Evolutionary conservation across 2,888 invertebrate genomes (phyloP), one percentile per base, ranked within the genome.

Genomic region (Clostera curtula): DNA sequence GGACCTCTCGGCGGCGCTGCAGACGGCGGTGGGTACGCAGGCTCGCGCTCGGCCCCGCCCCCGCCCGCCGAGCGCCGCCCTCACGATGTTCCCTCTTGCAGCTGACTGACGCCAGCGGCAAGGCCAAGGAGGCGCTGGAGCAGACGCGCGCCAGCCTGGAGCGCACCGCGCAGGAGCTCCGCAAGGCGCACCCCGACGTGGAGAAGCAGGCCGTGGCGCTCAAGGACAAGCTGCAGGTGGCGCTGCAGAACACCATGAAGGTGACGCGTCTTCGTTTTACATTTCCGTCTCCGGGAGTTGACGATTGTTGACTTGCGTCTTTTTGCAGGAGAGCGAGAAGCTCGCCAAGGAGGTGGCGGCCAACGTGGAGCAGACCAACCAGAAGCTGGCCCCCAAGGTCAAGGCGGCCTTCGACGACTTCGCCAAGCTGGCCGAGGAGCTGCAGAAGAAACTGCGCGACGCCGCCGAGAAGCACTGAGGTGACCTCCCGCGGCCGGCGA

Each of bases 391-490:
- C 19, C 80, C 80, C 12, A 49, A 70, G 61, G 41, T 82, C 52
- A 70, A 75, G 63, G 48, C 49, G 12, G 82, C 79, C 1, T 80
- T 69, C 66, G 70, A 79, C 12, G 64, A 65, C 50, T 72, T 82
- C 58, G 57, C 65, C 11, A 71, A 73, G 59, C 62, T 71, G 22
- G 61, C 57, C 22, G 49, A 73, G 53, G 49, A 49, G 12, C 50
- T 82, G 25, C 73, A 73, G 61, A 68, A 72, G 69, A 73, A 74
- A 40, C 18, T 82, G 40, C 75, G 74, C 57, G 79, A 73, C 10
- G 77, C 68, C 35, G 76, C 80, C 59, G 58, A 23, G 59, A 77
- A 79, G 70, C 74, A 73, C 54, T 71, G 38, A 56, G 14, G n/a
- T n/a, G n/a, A n/a, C n/a, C n/a, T n/a, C n/a, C n/a, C n/a, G n/a